Evolutionary conservation across 1,140 invertebrate genomes (phyloP).

Genomic region (Eumeta japonica): DNA sequence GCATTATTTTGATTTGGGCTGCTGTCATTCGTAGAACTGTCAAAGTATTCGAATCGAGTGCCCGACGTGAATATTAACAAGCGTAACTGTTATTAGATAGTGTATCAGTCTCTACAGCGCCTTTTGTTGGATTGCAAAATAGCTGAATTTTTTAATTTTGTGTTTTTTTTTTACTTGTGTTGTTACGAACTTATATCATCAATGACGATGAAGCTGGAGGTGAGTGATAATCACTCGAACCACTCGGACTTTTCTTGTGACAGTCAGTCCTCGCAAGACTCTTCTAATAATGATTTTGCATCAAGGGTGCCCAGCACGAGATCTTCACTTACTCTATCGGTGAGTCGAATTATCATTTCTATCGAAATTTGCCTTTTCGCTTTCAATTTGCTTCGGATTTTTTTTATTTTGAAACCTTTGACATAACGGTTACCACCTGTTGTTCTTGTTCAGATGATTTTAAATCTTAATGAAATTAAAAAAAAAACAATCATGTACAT

Average conservation of each 20-base stretch:
- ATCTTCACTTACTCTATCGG: too few species aligned
- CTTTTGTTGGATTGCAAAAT: background rate
- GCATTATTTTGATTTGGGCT: conserved; percentile 36
- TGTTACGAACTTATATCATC: too few species aligned
- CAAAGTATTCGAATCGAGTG: conserved; percentile 16
- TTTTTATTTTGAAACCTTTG: too few species aligned
- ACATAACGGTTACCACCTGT: too few species aligned
- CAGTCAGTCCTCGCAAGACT: conserved; percentile 48
- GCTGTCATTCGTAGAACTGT: conserved; percentile 42
- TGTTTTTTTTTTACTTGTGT: background rate
- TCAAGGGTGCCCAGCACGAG: conserved; percentile 33
- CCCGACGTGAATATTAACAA: background rate
- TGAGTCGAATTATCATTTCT: too few species aligned
- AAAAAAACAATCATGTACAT: too few species aligned
- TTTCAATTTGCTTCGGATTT: too few species aligned
- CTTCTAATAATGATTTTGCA: conserved; percentile 46
- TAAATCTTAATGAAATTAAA: too few species aligned
- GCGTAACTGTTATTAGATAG: background rate
- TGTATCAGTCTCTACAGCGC: background rate
- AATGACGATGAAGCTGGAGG: conserved; percentile 51
- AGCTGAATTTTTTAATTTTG: background rate
- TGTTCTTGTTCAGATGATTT: too few species aligned
- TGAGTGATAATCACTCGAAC: conserved; percentile 48
- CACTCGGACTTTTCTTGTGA: conserved; percentile 48
- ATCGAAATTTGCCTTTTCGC: too few species aligned